phyloP scores from a whole-genome alignment of 2,797 vertebrate species.

The Enteromius afrohamiltoni region DNA sequence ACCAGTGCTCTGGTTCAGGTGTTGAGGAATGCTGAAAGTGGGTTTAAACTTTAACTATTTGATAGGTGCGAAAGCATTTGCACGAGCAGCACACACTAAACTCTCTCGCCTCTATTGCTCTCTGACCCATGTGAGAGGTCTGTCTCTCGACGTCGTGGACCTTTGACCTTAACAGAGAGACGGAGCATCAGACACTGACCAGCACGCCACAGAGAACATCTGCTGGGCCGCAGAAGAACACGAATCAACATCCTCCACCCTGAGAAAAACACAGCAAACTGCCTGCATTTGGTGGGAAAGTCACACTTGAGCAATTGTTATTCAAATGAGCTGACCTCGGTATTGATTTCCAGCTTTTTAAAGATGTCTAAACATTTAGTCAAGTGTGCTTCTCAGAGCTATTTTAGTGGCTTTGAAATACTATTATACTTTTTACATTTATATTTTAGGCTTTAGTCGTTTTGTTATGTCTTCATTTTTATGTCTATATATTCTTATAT shows the following conservation, averaged over 20 bases:
- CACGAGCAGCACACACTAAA: slow-evolving; percentile 67
- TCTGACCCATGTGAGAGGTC: slow-evolving; percentile 72
- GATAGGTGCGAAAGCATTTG: slow-evolving; percentile 59
- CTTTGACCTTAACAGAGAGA: slow-evolving; percentile 79
- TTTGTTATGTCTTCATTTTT: too few relatives aligned
- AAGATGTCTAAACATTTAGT: slow-evolving; percentile 41
- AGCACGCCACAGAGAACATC: slow-evolving; percentile 75
- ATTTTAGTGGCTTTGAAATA: background rate
- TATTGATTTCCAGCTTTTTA: slow-evolving; percentile 35
- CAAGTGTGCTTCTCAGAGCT: background rate
- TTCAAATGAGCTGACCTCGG: slow-evolving; percentile 68
- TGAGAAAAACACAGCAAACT: slow-evolving; percentile 64
- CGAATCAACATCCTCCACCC: slow-evolving; percentile 71
- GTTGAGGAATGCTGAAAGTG: slow-evolving; percentile 71
- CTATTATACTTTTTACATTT: background rate
- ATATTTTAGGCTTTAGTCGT: background rate
- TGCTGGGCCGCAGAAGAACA: slow-evolving; percentile 70
- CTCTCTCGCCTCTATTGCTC: slow-evolving; percentile 71
- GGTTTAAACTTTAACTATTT: slow-evolving; percentile 78
- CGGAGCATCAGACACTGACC: slow-evolving; percentile 77
- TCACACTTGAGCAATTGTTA: slow-evolving; percentile 72
- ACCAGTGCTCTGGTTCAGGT: slow-evolving; percentile 54
- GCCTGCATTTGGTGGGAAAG: slow-evolving; percentile 73
- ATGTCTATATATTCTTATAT: background rate
- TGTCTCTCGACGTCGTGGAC: slow-evolving; percentile 72